Evolutionary conservation across 2,797 vertebrate genomes (phyloP), one percentile per base, ranked within the genome.

Genomic region (Australoheros facetus): DNA sequence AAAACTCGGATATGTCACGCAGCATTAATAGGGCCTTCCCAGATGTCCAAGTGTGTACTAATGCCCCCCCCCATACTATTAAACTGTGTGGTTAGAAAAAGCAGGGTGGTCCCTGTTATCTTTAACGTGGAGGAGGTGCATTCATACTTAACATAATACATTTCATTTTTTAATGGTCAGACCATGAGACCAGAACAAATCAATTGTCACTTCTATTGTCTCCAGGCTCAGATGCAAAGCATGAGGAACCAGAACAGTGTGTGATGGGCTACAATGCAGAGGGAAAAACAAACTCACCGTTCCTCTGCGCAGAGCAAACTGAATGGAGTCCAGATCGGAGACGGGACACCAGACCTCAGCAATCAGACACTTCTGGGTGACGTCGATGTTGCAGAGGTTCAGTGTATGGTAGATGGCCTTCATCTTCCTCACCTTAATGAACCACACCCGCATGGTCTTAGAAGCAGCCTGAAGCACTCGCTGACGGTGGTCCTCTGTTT

Each of bases 371-470:
- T 99, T 99, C 95, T 99, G 98, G 0, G 98, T 99, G 83, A 99
- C 98, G 0, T 99, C 98, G 1, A 99, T 99, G 92, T 99, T 99
- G 94, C 98, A 99, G 70, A 99, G 96, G 85, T 99, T 99, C 78
- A 99, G 95, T 0, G 98, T 99, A 78, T 99, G 98, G 95, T 99
- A 99, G 91, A 99, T 98, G 19, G 98, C 98, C 95, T 99, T 99
- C 98, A 99, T 99, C 95, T 99, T 99, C 88, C 98, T 91, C 71
- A 99, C 98, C 83, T 99, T 99, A 93, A 99, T 99, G 94, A 99
- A 99, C 98, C 98, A 99, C 16, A 99, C 98, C 0, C 98, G 93
- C 88, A 98, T 96, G 16, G 96, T 98, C 91, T 99, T 99, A n/a
- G 98, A 97, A 4, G 98, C 98, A 0, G 98, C 98, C 92, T 99